Evolutionary conservation across 2,797 vertebrate genomes (phyloP).

Genomic region (Siniperca obscura): DNA sequence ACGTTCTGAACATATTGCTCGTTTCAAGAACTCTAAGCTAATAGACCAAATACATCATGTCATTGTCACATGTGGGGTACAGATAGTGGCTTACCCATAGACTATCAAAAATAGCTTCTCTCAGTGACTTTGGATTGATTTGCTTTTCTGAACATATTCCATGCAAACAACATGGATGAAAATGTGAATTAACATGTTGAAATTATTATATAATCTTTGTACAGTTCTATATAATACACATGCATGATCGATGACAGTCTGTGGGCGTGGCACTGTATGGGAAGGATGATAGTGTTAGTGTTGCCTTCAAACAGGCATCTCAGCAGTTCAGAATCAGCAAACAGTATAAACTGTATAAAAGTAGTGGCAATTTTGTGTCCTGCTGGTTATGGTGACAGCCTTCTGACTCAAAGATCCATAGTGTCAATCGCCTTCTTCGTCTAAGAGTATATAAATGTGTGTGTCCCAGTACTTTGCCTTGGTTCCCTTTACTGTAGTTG

Average conservation of each 20-base stretch:
- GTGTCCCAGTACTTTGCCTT: conserved; percentile 10
- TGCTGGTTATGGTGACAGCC: conserved; percentile 16
- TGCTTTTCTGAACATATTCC: not conserved
- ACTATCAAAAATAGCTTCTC: not conserved
- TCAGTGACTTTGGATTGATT: not conserved
- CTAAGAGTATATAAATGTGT: not conserved
- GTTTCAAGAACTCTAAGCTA: conserved; percentile 7
- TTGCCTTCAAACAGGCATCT: conserved; percentile 29
- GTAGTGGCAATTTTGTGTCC: conserved; percentile 5
- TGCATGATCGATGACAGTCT: not conserved
- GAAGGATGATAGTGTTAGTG: not conserved
- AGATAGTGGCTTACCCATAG: too few relatives aligned
- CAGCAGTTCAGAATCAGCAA: conserved; percentile 15
- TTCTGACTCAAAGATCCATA: conserved; percentile 25
- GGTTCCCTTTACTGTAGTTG: conserved; percentile 8
- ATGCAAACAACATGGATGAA: not conserved
- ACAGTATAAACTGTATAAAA: conserved; percentile 10
- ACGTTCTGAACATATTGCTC: not conserved
- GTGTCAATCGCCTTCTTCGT: conserved; percentile 16
- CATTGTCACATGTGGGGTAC: not conserved
- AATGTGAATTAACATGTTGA: not conserved
- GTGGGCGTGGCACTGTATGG: not conserved
- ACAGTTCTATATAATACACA: not conserved
- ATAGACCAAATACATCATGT: not conserved
- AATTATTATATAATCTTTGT: not conserved